Evolutionary conservation across 2,888 invertebrate genomes (phyloP).

Genomic region (Thalpophila matura): DNA sequence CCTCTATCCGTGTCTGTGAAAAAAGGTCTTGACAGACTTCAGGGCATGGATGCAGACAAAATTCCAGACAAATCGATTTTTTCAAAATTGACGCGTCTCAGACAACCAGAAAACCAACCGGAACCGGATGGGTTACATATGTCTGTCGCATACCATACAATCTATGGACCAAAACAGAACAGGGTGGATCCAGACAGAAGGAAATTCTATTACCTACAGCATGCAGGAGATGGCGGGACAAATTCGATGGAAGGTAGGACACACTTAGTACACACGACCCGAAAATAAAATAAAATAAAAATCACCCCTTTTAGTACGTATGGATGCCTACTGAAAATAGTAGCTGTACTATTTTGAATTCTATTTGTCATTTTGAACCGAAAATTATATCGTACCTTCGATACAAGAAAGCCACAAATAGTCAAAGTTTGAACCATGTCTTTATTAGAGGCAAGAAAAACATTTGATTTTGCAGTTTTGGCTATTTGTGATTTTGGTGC

Average conservation of each 20-base stretch:
- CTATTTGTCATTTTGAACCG: background rate
- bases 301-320: background rate
- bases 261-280: slow-evolving; percentile 21
- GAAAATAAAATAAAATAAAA: slow-evolving; percentile 23
- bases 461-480: too few relatives aligned
- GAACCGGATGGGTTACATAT: slow-evolving; percentile 23
- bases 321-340: background rate
- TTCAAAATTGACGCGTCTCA: slow-evolving; percentile 22
- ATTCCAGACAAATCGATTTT: slow-evolving; percentile 15
- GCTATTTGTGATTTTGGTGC: too few relatives aligned
- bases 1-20: too few relatives aligned
- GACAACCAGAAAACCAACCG: slow-evolving; percentile 30
- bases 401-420: too few relatives aligned
- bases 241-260: background rate
- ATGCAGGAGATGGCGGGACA: slow-evolving; percentile 12
- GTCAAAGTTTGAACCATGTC: background rate
- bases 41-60: slow-evolving; percentile 11
- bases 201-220: slow-evolving; percentile 42
- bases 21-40: too few relatives aligned
- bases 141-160: slow-evolving; percentile 17
- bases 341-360: background rate
- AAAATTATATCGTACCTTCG: background rate
- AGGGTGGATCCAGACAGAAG: slow-evolving; percentile 14
- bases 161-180: slow-evolving; percentile 24
- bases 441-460: too few relatives aligned